Evolutionary conservation across 2,888 invertebrate genomes (phyloP).

Genomic region (Vandiemenella viatica): DNA sequence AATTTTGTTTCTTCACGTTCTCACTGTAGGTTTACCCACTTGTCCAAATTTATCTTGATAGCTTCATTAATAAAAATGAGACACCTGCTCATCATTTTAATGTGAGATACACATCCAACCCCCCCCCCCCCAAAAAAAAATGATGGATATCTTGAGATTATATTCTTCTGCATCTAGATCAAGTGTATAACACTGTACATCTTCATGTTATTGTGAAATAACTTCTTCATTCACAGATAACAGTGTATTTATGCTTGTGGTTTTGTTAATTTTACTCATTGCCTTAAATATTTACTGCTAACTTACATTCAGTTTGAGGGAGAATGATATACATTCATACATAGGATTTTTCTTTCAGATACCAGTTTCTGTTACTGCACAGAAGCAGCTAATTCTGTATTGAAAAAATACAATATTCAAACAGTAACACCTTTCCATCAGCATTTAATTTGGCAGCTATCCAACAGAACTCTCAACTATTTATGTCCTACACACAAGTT

Average conservation of each 20-base stretch:
- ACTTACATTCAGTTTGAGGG: background rate
- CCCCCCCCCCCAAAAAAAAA: too few relatives aligned
- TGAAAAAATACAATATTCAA: slow-evolving; percentile 57
- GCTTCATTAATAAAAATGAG: too few relatives aligned
- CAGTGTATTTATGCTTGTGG: background rate
- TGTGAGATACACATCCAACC: too few relatives aligned
- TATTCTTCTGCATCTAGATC: too few relatives aligned
- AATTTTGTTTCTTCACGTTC: too few relatives aligned
- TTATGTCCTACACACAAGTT: slow-evolving; percentile 60
- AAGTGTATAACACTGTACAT: too few relatives aligned
- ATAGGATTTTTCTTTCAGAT: slow-evolving; percentile 34
- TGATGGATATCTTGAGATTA: too few relatives aligned
- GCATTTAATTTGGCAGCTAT: slow-evolving; percentile 62
- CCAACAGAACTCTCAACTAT: slow-evolving; percentile 54
- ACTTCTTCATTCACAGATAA: background rate
- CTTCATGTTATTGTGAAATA: too few relatives aligned
- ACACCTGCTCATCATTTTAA: too few relatives aligned
- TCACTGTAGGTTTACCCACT: too few relatives aligned
- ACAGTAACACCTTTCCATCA: slow-evolving; percentile 51
- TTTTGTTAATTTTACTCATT: background rate
- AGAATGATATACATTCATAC: too few relatives aligned
- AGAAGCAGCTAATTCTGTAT: slow-evolving; percentile 43
- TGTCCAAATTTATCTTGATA: too few relatives aligned
- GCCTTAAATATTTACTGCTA: background rate
- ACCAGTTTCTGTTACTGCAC: slow-evolving; percentile 45